Evolutionary conservation across 2,888 invertebrate genomes (phyloP).

Genomic region (Nowickia ferox): DNA sequence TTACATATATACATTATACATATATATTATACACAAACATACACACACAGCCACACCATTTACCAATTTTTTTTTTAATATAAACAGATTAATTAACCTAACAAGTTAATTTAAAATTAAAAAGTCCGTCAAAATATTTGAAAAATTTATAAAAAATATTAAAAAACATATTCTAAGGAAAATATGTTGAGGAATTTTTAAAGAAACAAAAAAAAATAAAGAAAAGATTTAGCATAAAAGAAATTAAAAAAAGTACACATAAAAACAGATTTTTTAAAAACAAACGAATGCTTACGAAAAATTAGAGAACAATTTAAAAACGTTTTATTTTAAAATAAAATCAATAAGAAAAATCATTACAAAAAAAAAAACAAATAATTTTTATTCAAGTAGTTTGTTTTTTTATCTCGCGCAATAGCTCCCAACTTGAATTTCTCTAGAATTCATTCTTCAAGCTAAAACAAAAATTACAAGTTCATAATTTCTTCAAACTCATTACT

Average conservation of each 20-base stretch:
- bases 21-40: slow-evolving; percentile 29
- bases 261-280: slow-evolving; percentile 48
- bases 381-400: slow-evolving; percentile 43
- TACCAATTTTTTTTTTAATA: slow-evolving; percentile 65
- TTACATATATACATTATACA: slow-evolving; percentile 37
- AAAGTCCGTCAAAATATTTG: slow-evolving; percentile 69
- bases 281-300: slow-evolving; percentile 57
- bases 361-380: slow-evolving; percentile 34
- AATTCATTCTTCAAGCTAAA: background rate
- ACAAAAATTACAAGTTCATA: slow-evolving; percentile 12
- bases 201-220: slow-evolving; percentile 9
- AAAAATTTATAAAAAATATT: slow-evolving; percentile 45
- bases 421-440: background rate
- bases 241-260: slow-evolving; percentile 3
- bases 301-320: slow-evolving; percentile 37
- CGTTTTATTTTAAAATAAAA: slow-evolving; percentile 42
- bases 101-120: slow-evolving; percentile 62
- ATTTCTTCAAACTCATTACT: slow-evolving; percentile 8
- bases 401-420: slow-evolving; percentile 40
- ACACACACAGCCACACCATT: slow-evolving; percentile 28
- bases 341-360: background rate
- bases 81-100: slow-evolving; percentile 53
- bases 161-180: slow-evolving; percentile 41
- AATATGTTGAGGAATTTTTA: slow-evolving; percentile 70
- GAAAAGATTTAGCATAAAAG: slow-evolving; percentile 46